Base-by-base conservation (phyloP, 1,140 invertebrate genomes). In the Andrena cerasifolii region DNA sequence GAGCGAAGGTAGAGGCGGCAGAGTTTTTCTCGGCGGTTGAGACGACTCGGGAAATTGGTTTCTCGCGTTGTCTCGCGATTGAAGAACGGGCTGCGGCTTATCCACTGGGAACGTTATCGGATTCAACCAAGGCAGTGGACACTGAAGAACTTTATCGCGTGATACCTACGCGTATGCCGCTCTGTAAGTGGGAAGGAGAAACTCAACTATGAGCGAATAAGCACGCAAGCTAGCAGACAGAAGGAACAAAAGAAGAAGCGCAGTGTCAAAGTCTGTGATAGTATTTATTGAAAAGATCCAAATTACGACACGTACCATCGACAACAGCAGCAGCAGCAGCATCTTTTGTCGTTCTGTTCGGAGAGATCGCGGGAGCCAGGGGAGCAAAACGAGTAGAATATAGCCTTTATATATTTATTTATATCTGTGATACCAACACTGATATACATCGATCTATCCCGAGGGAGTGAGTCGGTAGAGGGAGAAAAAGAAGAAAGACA, bases 231-330 rank as follows among this genome's bases (percentile, higher is more conserved):
- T 5, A 12, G 36, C 26, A 10, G 14, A 21, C 18, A 14, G 16
- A 16, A 43, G 28, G 21, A 47, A 0, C 33, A 45, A 49, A 24
- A 56, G 70, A 72, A 71, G 66, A 65, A 59, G 85, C 81, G 84
- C 84, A 87, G 86, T 88, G 87, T 88, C 82, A 86, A 88, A 89
- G 87, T 91, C 91, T 92, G 91, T 92, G 91, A 92, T 91, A 92
- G 89, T 91, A 92, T 91, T 91, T 91, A 91, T 91, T 90, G 79
- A 86, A 86, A 82, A 82, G 81, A 84, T 80, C 79, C 56, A 73
- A 83, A 80, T 49, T 63, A 66, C 58, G 59, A 71, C 65, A 62
- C 49, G 68, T 66, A 75, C 66, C 76, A 68, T 83, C 77, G 28
- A 56, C 45, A 56, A 62, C 67, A 77, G 31, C 21, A n/a, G 36